Evolutionary conservation across 1,140 invertebrate genomes (phyloP).

Genomic region (Maniola jurtina): DNA sequence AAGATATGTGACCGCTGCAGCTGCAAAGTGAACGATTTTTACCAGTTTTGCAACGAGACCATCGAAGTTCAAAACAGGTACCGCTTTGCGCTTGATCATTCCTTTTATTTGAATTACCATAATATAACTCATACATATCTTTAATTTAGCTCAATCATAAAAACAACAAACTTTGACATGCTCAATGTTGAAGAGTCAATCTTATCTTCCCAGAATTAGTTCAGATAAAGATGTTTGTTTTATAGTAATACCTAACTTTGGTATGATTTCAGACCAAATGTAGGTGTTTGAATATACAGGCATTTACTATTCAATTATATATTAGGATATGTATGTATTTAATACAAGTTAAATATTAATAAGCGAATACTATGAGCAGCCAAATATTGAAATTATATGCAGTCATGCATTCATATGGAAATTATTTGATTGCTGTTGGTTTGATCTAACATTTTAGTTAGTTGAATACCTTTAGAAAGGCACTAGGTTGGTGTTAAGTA

Average conservation of each 20-base stretch:
- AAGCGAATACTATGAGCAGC: neutral
- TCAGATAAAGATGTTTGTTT: neutral
- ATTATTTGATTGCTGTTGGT: neutral
- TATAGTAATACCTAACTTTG: neutral
- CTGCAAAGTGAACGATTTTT: slow-evolving; percentile 82
- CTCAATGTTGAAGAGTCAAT: neutral
- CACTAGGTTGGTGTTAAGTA: too few species aligned
- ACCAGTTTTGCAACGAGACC: slow-evolving; percentile 82
- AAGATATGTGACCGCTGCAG: slow-evolving; percentile 82
- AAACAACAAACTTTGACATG: neutral
- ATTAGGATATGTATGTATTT: neutral
- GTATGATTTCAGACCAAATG: neutral
- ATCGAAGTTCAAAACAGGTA: slow-evolving; percentile 81
- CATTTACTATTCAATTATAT: too few species aligned
- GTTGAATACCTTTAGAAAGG: neutral
- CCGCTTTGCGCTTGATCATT: slow-evolving; percentile 40
- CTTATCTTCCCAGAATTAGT: neutral
- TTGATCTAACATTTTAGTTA: neutral
- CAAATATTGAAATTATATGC: slow-evolving; percentile 3
- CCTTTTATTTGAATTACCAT: neutral
- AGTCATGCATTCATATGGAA: slow-evolving; percentile 1
- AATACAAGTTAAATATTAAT: slow-evolving; percentile 2
- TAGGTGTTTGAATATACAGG: too few species aligned
- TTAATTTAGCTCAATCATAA: neutral
- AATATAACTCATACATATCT: neutral